These are phyloP conservation scores for Thrips palmi DNA, from an alignment of 1,140 invertebrate species.

Conservation along the genomic window DNA sequence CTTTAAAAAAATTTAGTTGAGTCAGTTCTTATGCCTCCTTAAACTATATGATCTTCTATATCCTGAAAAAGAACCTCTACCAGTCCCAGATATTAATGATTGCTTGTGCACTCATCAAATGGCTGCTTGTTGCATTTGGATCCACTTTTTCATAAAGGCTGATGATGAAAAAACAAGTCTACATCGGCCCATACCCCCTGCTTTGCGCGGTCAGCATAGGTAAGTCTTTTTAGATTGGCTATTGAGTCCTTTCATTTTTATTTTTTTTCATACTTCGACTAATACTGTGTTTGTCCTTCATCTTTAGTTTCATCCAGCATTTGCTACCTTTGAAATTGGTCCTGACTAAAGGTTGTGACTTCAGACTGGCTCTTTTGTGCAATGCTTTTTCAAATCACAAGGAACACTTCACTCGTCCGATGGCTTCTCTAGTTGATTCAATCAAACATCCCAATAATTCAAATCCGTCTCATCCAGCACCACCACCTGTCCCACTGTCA, in stretches of 20 bases:
- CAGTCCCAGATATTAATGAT: constrained; percentile 74
- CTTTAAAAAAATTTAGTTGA: constrained; percentile 32
- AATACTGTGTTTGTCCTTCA: too few relatives aligned
- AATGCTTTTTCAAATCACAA: constrained; percentile 88
- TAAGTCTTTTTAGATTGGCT: constrained; percentile 27
- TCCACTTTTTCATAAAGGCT: constrained; percentile 86
- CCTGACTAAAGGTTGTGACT: constrained; percentile 58
- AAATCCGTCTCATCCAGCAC: constrained; percentile 13
- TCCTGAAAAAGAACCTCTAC: constrained; percentile 74
- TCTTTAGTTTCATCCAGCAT: constrained; percentile 59
- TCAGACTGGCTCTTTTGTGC: constrained; percentile 75
- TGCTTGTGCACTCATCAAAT: constrained; percentile 77
- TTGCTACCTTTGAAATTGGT: constrained; percentile 48
- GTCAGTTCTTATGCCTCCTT: constrained; percentile 78
- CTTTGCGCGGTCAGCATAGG: constrained; percentile 54
- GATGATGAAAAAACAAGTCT: constrained; percentile 42
- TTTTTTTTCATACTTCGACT: too few relatives aligned
- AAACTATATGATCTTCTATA: constrained; percentile 84
- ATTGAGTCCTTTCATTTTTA: too few relatives aligned
- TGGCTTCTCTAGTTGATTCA: constrained; percentile 74
- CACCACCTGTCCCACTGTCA: constrained; percentile 65
- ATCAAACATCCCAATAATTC: constrained; percentile 27
- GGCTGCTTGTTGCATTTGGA: constrained; percentile 91
- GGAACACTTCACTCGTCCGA: constrained; percentile 65
- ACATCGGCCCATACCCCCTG: constrained; percentile 11